A percentile compares a stretch with the other conserved stretches of the same genome.
phyloP scores from a whole-genome alignment of 2,113 vertebrate species.

The Datnioides undecimradiatus region DNA sequence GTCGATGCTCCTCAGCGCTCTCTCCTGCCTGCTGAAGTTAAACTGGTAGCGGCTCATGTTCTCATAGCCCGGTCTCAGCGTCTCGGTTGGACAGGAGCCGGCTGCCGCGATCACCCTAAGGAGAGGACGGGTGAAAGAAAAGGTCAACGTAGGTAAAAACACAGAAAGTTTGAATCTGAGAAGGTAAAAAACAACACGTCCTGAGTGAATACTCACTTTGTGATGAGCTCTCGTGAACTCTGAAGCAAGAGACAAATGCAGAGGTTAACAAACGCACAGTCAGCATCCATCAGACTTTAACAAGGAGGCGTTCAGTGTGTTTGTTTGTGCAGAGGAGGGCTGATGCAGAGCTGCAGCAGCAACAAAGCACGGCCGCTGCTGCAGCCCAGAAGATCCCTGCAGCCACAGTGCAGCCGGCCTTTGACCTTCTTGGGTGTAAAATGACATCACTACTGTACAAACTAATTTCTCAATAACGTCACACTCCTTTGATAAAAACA shows the following conservation, averaged over 20 bases:
- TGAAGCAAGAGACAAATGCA: conserved; percentile 43
- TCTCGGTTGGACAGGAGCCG: conserved; percentile 62
- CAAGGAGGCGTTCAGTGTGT: no score
- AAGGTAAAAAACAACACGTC: not conserved
- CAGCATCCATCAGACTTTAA: no score
- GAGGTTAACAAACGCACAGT: not conserved
- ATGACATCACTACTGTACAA: no score
- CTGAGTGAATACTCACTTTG: conserved; percentile 79
- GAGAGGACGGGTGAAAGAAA: not conserved
- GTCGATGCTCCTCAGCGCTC: conserved; percentile 78
- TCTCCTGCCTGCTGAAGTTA: conserved; percentile 82
- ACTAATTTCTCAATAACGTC: no score
- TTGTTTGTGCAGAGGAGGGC: no score
- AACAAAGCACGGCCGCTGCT: no score
- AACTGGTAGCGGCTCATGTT: conserved; percentile 79
- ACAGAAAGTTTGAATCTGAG: not conserved
- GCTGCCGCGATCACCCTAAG: conserved; percentile 76
- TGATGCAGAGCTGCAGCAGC: no score
- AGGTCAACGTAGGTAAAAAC: no score
- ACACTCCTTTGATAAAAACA: no score
- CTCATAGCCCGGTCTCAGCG: conserved; percentile 71
- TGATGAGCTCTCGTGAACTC: conserved; percentile 82
- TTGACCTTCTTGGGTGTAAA: no score
- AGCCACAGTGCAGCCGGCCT: no score
- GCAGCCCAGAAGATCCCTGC: no score